Percentiles rank a stretch among this genome's conserved stretches.
These are phyloP conservation scores for Oryzias javanicus DNA, from an alignment of 2,113 vertebrate genomes.

Conservation along the genomic window DNA sequence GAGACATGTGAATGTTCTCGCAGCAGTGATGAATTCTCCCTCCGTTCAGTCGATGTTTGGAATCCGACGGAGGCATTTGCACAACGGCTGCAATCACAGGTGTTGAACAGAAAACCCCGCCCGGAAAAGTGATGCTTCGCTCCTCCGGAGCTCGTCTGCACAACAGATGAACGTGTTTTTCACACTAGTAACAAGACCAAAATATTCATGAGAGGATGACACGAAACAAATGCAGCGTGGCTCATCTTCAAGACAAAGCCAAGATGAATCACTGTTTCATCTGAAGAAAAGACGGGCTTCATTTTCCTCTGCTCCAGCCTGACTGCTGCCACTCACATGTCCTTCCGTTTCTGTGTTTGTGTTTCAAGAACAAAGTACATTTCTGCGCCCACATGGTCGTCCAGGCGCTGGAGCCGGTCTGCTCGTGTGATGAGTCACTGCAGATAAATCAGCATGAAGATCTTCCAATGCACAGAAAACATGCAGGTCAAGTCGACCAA, in stretches of 20 bases:
- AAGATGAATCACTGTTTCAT: conserved; percentile 55
- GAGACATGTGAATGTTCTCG: conserved; percentile 20
- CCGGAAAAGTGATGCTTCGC: conserved; percentile 34
- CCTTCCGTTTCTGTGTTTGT: conserved; percentile 2
- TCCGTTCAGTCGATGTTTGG: conserved; percentile 33
- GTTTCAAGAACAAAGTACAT: conserved; percentile 16
- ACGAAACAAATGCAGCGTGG: conserved; percentile 38
- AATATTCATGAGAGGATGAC: conserved; percentile 59
- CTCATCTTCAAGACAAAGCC: conserved; percentile 40
- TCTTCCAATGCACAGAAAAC: background rate
- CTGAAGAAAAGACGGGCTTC: conserved; percentile 26
- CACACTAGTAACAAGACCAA: conserved; percentile 40
- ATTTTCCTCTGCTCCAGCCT: conserved; percentile 18
- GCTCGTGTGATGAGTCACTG: conserved; percentile 3
- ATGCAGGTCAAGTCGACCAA: too few relatives aligned
- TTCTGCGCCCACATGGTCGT: background rate
- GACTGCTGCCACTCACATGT: conserved; percentile 38
- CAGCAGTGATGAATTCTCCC: conserved; percentile 19
- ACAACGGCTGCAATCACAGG: conserved; percentile 52
- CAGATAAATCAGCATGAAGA: conserved; percentile 19
- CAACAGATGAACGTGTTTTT: conserved; percentile 60
- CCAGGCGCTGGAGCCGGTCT: too few relatives aligned
- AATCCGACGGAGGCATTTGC: conserved; percentile 13
- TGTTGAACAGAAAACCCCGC: conserved; percentile 53
- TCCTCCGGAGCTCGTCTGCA: conserved; percentile 55